These are phyloP conservation scores for Drosophila suzukii DNA, from an alignment of 1,140 invertebrate species.

Conservation along the genomic window DNA sequence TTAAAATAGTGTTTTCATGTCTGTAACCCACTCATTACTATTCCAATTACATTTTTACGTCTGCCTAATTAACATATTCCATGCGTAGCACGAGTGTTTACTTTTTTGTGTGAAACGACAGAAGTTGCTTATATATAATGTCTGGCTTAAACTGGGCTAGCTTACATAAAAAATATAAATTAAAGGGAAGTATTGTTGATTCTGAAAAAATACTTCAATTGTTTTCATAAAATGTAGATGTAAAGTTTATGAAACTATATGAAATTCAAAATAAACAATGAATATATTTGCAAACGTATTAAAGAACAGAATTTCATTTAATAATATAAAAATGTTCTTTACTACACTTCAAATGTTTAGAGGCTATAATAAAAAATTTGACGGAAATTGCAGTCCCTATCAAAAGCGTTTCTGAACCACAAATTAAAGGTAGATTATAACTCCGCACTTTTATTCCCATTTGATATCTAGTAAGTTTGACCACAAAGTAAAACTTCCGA, in stretches of 20 bases:
- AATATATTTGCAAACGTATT: no score
- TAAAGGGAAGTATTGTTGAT: background rate
- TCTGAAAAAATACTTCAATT: no score
- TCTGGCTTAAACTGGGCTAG: background rate
- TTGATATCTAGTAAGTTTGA: slow-evolving; percentile 27
- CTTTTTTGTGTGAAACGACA: background rate
- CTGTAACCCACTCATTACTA: slow-evolving; percentile 4
- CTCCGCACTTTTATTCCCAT: background rate
- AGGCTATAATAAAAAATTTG: background rate
- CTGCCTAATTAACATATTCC: slow-evolving; percentile 5
- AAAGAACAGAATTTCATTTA: no score
- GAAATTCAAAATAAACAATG: no score
- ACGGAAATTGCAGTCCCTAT: background rate
- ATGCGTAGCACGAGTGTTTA: background rate
- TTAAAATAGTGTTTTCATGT: background rate
- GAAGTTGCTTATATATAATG: background rate
- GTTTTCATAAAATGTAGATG: no score
- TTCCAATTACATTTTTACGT: slow-evolving; percentile 6
- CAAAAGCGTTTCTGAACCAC: background rate
- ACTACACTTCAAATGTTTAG: background rate
- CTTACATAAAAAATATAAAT: background rate
- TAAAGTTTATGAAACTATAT: no score
- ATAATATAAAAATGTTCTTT: no score
- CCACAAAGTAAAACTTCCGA: slow-evolving; percentile 7
- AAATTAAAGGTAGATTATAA: background rate